A percentile compares a stretch with the other conserved stretches of the same genome.
Evolutionary conservation across 1,140 invertebrate genomes (phyloP).

Genomic region (Cephus cinctus): DNA sequence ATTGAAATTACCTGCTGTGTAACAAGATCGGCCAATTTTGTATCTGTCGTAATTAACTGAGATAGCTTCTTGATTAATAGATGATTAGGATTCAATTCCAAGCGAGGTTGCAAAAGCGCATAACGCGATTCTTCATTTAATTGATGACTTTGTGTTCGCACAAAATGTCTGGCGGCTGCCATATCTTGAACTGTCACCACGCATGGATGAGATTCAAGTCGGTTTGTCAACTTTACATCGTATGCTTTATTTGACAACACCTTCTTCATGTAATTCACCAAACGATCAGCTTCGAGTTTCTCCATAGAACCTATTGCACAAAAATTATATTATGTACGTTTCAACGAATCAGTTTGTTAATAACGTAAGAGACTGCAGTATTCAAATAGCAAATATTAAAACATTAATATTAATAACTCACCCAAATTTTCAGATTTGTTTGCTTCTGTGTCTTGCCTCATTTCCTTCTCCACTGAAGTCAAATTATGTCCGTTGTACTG

Average conservation of each 20-base stretch:
- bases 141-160: conserved; percentile 83
- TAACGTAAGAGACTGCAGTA: too few relatives aligned
- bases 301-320: conserved; percentile 70
- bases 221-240: conserved; percentile 78
- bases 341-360: too few relatives aligned
- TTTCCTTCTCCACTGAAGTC: conserved; percentile 92
- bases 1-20: conserved; percentile 71
- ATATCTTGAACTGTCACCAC: conserved; percentile 94
- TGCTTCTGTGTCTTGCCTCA: conserved; percentile 71
- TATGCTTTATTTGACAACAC: conserved; percentile 75
- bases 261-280: conserved; percentile 78
- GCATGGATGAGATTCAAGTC: conserved; percentile 87
- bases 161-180: conserved; percentile 92
- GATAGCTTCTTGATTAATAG: conserved; percentile 88
- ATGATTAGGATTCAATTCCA: conserved; percentile 94
- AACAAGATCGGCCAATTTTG: conserved; percentile 79
- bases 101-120: conserved; percentile 82
- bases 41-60: conserved; percentile 70
- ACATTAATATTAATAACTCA: conserved; percentile 36
- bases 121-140: conserved; percentile 84
- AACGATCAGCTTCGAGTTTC: conserved; percentile 69
- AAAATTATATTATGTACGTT: too few relatives aligned
- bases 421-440: conserved; percentile 57
- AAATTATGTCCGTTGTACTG: conserved; percentile 80
- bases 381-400: too few relatives aligned